Evolutionary conservation across 2,113 vertebrate species (phyloP).

Genomic region (Limnothrissa miodon): DNA sequence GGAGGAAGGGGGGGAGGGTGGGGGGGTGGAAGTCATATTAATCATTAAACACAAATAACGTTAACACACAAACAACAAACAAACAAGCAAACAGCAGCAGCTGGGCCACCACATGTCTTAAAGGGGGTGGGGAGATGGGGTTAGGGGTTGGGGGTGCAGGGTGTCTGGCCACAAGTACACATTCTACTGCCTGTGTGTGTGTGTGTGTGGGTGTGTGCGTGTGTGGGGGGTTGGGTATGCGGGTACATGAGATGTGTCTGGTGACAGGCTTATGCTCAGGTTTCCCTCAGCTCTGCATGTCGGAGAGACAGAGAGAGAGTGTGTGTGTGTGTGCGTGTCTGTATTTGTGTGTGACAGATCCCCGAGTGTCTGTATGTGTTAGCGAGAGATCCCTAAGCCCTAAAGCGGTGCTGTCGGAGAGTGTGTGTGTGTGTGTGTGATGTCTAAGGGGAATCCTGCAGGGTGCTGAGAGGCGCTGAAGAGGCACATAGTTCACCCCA

Average conservation of each 20-base stretch:
- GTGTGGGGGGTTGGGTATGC: neutral
- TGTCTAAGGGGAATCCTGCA: neutral
- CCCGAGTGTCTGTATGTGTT: too few relatives aligned
- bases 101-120: neutral
- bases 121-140: neutral
- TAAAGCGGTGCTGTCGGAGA: too few relatives aligned
- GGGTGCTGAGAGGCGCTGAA: neutral
- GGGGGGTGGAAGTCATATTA: neutral
- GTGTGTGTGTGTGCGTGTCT: neutral
- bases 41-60: neutral
- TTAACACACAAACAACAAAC: neutral
- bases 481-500: constrained; percentile 10
- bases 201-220: neutral
- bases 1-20: too few relatives aligned
- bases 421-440: neutral
- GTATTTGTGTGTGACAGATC: too few relatives aligned
- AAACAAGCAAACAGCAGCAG: neutral
- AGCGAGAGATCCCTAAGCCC: too few relatives aligned
- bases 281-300: neutral
- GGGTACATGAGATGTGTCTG: neutral
- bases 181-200: neutral
- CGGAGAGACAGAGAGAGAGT: too few relatives aligned
- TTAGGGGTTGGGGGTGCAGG: neutral
- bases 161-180: too few relatives aligned
- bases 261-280: neutral